phyloP scores from a whole-genome alignment of 2,797 vertebrate genomes.

The Sebastes flavidus region DNA sequence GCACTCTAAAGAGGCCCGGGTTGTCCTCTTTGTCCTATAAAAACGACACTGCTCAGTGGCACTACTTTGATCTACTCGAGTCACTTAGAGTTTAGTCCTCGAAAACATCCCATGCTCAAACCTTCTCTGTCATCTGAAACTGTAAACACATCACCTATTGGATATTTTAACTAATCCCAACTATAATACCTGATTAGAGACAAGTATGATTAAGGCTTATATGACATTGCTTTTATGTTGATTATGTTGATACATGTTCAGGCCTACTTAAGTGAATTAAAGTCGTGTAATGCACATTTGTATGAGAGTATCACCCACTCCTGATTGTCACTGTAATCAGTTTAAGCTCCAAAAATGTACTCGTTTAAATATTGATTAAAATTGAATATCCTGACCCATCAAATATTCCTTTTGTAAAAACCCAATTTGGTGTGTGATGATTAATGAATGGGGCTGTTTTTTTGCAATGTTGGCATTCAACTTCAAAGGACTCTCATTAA shows the following conservation, averaged over 20 bases:
- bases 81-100: neutral
- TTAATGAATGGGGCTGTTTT: constrained; percentile 69
- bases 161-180: constrained; percentile 57
- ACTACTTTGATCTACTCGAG: constrained; percentile 8
- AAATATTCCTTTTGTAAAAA: constrained; percentile 60
- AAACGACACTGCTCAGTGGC: constrained; percentile 32
- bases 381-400: constrained; percentile 52
- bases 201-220: constrained; percentile 65
- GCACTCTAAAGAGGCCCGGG: constrained; percentile 39
- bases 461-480: constrained; percentile 56
- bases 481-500: constrained; percentile 71
- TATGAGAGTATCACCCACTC: constrained; percentile 4
- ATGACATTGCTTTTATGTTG: constrained; percentile 75
- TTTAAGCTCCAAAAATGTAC: constrained; percentile 41
- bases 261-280: constrained; percentile 64
- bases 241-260: constrained; percentile 74
- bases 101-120: neutral
- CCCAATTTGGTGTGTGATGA: constrained; percentile 53
- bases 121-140: constrained; percentile 15
- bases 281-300: constrained; percentile 65
- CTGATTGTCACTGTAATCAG: constrained; percentile 48
- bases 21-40: constrained; percentile 48
- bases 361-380: constrained; percentile 65
- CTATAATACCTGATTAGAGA: constrained; percentile 71
- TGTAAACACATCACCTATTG: constrained; percentile 55